A percentile compares a stretch with the other conserved stretches of the same genome.
Conservation (phyloP, 2,113 vertebrate species). For the Excalfactoria chinensis region DNA sequence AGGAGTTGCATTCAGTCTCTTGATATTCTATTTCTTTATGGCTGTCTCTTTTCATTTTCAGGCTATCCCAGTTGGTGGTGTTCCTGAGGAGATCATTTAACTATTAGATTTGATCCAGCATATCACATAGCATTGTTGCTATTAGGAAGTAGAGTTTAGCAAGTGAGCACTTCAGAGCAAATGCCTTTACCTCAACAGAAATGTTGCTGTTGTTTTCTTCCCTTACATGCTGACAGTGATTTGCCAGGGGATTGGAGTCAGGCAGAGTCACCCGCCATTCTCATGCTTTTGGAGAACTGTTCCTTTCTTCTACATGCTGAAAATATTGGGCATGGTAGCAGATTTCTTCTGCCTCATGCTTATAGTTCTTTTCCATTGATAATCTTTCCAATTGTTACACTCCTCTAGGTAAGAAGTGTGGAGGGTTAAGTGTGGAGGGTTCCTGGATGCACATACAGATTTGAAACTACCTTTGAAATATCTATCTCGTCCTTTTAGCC, state of each 20-base stretch:
- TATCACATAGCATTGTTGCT: background rate
- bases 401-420: background rate
- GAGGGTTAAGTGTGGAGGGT: background rate
- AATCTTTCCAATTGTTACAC: background rate
- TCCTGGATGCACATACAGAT: background rate
- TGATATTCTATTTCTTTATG: background rate
- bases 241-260: background rate
- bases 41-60: background rate
- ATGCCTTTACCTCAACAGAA: background rate
- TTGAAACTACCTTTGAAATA: background rate
- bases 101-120: background rate
- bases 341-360: background rate
- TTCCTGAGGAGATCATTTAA: background rate
- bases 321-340: background rate
- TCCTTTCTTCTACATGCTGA: background rate
- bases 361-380: background rate
- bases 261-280: background rate
- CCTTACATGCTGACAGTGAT: accelerated
- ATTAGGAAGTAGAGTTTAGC: background rate
- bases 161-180: background rate
- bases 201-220: background rate
- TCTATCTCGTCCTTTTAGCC: background rate
- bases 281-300: background rate
- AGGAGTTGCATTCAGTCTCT: background rate
- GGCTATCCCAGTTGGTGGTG: background rate